Base-by-base conservation (phyloP, 2,888 invertebrate genomes). In the Dichetophora obliterata region DNA sequence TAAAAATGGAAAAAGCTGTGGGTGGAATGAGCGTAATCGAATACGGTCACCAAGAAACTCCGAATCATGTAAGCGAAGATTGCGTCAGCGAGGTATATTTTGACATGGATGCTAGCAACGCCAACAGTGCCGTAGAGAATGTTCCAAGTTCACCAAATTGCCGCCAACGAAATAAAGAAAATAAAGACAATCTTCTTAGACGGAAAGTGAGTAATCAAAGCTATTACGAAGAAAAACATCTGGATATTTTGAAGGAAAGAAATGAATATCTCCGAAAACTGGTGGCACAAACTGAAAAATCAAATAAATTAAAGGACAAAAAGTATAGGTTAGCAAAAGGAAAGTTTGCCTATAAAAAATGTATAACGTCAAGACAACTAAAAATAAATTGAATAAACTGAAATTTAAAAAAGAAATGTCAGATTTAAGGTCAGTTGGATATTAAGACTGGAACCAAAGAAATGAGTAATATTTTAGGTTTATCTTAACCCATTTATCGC, bases 131-230 rank as follows among this genome's bases (percentile, higher is more conserved):
- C 37, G 37, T 5, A 37, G 37, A 37, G 6, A 37, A 37, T 37
- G 37, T 37, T 37, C 8, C 37, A 37, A 3, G 22, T 3, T 22
- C 5, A 19, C 8, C n/a, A 19, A 54, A 19, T 54, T n/a, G 16
- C 9, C 54, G 22, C n/a, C 22, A 19, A 54, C 54, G 54, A 22
- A 54, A 54, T n/a, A 54, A 54, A 8, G 54, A 54, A 54, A 54
- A 22, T 6, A 54, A 22, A 57, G 54, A 57, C 22, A 19, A 50
- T 14, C 68, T 43, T 31, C 57, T 27, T 54, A 65, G 9, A 11
- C 61, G 69, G n/a, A 69, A 74, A 74, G 69, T 69, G 2, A 52
- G 48, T 2, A 73, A 74, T 50, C 73, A 77, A 27, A 68, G 22
- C 5, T 37, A 14, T 11, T 74, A 66, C 19, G 54, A 69, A 37